Conservation (phyloP, 1,140 invertebrate genomes). For the Lanistes nyassanus region DNA sequence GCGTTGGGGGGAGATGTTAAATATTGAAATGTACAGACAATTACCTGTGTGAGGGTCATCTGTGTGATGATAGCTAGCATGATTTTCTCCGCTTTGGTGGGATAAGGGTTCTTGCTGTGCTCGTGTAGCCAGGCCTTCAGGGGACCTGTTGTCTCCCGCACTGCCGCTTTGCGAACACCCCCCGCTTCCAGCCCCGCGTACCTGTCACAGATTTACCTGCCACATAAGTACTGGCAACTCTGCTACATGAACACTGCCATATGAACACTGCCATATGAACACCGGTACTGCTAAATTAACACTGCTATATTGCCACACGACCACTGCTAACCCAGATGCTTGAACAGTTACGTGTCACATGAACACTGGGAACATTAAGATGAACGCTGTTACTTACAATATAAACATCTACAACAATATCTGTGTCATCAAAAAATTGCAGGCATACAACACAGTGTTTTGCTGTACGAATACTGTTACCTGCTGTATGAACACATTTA, state of each 20-base stretch:
- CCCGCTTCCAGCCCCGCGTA: conserved; percentile 92
- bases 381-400: too few species aligned
- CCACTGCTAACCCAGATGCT: too few species aligned
- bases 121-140: conserved; percentile 97
- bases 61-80: conserved; percentile 98
- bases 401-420: too few species aligned
- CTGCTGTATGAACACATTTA: too few species aligned
- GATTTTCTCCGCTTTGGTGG: conserved; percentile 99
- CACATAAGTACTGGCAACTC: background rate
- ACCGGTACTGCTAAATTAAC: too few species aligned
- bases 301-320: too few species aligned
- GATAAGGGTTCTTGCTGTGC: conserved; percentile 98
- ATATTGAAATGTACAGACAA: background rate
- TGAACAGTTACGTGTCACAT: too few species aligned
- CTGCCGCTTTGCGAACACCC: conserved; percentile 92
- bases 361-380: too few species aligned
- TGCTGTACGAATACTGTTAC: too few species aligned
- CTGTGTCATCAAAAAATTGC: background rate
- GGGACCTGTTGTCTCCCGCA: conserved; percentile 92
- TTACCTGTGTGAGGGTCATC: conserved; percentile 93
- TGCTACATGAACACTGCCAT: background rate
- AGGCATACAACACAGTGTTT: background rate
- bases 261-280: too few species aligned
- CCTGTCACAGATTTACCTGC: conserved; percentile 69
- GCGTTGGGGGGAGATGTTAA: too few species aligned